Conservation (phyloP, 2,113 vertebrate species). For the Scolopax mira region DNA sequence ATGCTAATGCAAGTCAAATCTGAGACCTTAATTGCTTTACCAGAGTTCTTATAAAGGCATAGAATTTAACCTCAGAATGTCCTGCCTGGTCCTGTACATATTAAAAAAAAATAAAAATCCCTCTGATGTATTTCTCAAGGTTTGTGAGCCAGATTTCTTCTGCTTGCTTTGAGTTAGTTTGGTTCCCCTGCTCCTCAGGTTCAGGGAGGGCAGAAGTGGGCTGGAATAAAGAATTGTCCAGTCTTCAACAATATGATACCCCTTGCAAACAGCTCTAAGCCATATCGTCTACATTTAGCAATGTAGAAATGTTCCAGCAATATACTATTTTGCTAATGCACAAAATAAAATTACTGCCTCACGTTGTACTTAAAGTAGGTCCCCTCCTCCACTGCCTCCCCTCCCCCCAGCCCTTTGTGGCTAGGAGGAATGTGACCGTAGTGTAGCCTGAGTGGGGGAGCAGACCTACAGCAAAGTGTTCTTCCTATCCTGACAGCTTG, state of each 20-base stretch:
- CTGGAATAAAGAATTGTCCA: background rate
- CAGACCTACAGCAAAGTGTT: conserved; percentile 39
- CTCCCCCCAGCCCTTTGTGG: background rate
- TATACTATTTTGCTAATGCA: background rate
- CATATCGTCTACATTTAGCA: background rate
- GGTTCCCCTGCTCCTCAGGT: background rate
- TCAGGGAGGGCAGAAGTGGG: background rate
- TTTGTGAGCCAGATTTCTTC: background rate
- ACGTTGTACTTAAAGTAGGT: background rate
- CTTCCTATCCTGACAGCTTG: background rate
- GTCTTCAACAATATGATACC: background rate
- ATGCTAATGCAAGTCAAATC: conserved; percentile 62
- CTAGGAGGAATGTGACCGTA: background rate
- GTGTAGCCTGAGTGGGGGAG: background rate
- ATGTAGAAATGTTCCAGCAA: background rate
- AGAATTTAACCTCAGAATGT: conserved; percentile 63
- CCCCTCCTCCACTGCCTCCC: background rate
- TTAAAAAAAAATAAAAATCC: background rate
- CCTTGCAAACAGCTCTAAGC: background rate
- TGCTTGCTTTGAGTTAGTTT: background rate
- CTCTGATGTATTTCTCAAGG: conserved; percentile 7
- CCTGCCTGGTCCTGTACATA: background rate
- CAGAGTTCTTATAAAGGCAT: conserved; percentile 59
- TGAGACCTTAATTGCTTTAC: conserved; percentile 65
- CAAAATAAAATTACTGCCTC: conserved; percentile 3